These are phyloP conservation scores for Hafferia zeledoni DNA, from an alignment of 2,797 vertebrate genomes.

Conservation along the genomic window DNA sequence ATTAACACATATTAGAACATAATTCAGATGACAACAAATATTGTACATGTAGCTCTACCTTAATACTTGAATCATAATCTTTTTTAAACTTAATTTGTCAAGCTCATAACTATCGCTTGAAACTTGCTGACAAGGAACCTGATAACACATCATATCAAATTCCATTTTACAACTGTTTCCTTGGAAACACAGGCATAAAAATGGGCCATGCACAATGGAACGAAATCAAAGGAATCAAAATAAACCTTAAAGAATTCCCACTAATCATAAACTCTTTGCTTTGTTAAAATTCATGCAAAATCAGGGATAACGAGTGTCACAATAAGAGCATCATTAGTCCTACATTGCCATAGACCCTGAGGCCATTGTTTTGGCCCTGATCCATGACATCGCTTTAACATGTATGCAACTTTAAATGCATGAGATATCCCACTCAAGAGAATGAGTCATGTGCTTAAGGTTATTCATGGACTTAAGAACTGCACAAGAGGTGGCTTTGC, in stretches of 20 bases:
- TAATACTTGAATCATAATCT: neutral
- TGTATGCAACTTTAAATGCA: conserved; percentile 26
- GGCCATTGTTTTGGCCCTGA: conserved; percentile 9
- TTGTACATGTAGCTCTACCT: neutral
- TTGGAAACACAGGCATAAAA: conserved; percentile 68
- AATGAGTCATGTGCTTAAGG: neutral
- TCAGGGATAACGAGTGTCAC: neutral
- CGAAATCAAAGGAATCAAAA: conserved; percentile 53
- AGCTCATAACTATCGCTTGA: conserved; percentile 57
- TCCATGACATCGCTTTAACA: neutral
- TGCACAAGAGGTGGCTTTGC: neutral
- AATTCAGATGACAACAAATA: neutral
- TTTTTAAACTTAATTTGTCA: conserved; percentile 60
- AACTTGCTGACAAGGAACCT: conserved; percentile 69
- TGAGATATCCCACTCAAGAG: neutral
- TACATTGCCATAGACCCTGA: neutral
- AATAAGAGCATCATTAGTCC: neutral
- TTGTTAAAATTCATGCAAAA: conserved; percentile 1
- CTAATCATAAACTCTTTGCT: neutral
- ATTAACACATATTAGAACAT: neutral
- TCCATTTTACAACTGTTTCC: conserved; percentile 71
- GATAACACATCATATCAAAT: conserved; percentile 67
- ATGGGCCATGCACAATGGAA: conserved; percentile 57
- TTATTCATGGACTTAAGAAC: neutral
- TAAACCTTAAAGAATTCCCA: conserved; percentile 52